Base-by-base conservation (phyloP, 2,797 vertebrate genomes). In the Saxicola maurus region DNA sequence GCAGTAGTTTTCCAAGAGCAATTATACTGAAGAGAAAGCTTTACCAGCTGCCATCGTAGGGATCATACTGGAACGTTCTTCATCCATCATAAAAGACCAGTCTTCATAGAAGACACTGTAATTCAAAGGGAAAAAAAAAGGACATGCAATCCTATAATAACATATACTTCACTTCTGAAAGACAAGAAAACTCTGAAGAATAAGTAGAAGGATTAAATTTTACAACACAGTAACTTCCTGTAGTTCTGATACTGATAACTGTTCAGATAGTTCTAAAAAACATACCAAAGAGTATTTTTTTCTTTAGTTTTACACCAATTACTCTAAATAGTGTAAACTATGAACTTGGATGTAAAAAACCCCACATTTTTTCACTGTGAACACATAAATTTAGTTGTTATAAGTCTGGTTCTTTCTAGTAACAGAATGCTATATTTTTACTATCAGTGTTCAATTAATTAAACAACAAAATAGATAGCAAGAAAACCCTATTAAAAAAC, bases 41-140 rank as follows among this genome's bases (percentile, higher is more conserved):
- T 97, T 95, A 99, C 99, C 99, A 95, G 99, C 99, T 94, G 99
- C 99, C 99, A 99, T 99, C 0, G 98, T 99, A 60, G 99, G 98
- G 30, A 99, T 98, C 99, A 99, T 99, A 89, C 99, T 99, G 5
- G 99, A 98, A 93, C 98, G 97, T 93, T 99, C 99, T 81, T 99
- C 99, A 87, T 99, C 99, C 37, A 99, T 98, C 92, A 99, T 95
- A 91, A 99, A 99, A 65, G 99, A 98, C 98, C 98, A 99, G 91
- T 99, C 99, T 98, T 99, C 99, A 97, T 99, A 99, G 96, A 98
- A 99, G 78, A 98, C 97, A 94, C 99, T 99, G 65, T 4, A 92
- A 86, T 96, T 59, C 19, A 66, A 91, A 83, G 84, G 27, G 35
- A 6, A 4, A 0, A 57, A 12, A 19, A 57, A 75, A 75, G 2